phyloP scores from a whole-genome alignment of 2,797 vertebrate genomes.

The Erethizon dorsatum region DNA sequence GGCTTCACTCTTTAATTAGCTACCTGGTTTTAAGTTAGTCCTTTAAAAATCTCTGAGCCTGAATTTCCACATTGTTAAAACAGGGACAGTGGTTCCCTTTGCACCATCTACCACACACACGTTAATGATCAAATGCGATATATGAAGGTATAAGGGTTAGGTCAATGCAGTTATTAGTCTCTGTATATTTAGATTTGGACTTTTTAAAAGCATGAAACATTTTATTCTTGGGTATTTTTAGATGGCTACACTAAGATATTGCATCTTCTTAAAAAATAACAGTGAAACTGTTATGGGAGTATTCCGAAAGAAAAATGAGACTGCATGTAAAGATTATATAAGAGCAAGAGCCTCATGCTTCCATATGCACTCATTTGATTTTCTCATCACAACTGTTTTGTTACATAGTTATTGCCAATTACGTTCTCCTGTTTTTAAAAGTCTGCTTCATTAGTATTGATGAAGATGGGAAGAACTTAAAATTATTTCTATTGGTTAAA shows the following conservation, averaged over 20 bases:
- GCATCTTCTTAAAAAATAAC: conserved; percentile 24
- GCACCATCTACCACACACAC: neutral
- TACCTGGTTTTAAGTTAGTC: neutral
- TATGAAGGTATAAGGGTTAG: neutral
- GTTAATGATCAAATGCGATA: neutral
- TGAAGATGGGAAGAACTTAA: conserved; percentile 51
- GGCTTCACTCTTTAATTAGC: conserved; percentile 8
- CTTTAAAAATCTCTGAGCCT: conserved; percentile 33
- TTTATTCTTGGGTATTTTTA: conserved; percentile 55
- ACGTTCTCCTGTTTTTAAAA: neutral
- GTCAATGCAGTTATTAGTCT: conserved; percentile 5
- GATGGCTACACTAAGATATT: neutral
- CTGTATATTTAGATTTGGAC: conserved; percentile 26
- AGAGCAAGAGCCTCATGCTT: neutral
- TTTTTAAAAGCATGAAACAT: conserved; percentile 13
- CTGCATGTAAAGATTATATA: neutral
- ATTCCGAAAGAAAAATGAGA: conserved; percentile 31
- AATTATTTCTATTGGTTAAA: conserved; percentile 50
- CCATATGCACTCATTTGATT: neutral
- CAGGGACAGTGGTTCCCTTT: neutral
- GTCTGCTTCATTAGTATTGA: conserved; percentile 50
- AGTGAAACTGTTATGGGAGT: neutral
- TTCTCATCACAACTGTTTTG: neutral
- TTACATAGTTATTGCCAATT: neutral
- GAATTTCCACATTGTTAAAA: conserved; percentile 47